Percentiles rank a stretch among this genome's conserved stretches.
Conservation (phyloP, 2,888 invertebrate genomes). For the Pseudococcus jackbeardsleyi region DNA sequence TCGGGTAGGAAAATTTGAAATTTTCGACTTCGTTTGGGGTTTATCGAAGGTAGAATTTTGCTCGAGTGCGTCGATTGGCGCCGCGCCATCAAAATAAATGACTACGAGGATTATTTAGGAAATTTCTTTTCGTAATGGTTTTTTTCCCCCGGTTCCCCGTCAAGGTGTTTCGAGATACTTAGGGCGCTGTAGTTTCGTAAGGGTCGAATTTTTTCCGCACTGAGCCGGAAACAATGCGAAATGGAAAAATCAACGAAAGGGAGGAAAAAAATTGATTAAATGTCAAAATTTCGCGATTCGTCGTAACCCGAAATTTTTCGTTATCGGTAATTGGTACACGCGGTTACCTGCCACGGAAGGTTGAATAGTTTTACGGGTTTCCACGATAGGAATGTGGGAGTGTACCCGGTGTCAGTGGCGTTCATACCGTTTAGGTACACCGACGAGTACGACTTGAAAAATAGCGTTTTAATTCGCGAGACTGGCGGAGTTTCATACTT, state of each 20-base stretch:
- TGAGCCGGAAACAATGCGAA: background rate
- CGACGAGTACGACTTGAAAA: too few relatives aligned
- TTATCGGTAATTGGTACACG: background rate
- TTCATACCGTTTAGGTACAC: too few relatives aligned
- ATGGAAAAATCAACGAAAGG: background rate
- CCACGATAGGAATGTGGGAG: background rate
- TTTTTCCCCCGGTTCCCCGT: background rate
- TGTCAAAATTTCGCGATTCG: background rate
- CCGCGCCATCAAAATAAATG: background rate
- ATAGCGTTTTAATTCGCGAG: too few relatives aligned
- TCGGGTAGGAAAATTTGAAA: constrained; percentile 6
- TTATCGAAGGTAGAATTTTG: background rate
- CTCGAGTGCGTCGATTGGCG: background rate
- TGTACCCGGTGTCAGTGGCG: background rate
- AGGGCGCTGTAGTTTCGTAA: background rate
- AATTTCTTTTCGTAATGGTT: constrained; percentile 14
- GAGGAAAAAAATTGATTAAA: background rate
- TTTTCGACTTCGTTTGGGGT: constrained; percentile 8
- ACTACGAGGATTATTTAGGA: constrained; percentile 8
- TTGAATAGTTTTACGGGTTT: background rate
- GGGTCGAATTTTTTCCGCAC: background rate
- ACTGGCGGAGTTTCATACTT: too few relatives aligned
- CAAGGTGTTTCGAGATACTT: background rate
- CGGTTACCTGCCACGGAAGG: background rate
- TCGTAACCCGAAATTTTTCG: background rate